Conservation (phyloP, 2,797 vertebrate species). For the Remorina albescens region DNA sequence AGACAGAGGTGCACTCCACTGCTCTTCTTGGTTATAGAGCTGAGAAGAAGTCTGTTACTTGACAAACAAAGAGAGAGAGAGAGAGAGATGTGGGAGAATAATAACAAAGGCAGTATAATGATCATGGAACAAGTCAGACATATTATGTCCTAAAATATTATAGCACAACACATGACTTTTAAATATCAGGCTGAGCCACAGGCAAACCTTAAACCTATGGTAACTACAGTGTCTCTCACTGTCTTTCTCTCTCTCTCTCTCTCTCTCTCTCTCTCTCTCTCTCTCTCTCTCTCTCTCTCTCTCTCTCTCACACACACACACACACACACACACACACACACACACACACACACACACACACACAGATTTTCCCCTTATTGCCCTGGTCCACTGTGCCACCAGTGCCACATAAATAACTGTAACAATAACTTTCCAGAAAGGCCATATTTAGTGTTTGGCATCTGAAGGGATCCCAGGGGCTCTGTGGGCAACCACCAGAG, state of each 20-base stretch:
- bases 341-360: conserved; percentile 16
- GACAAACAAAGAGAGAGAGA: background rate
- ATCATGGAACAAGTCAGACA: conserved; percentile 37
- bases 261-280: too few species aligned
- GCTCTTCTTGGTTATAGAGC: background rate
- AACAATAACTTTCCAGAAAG: conserved; percentile 78
- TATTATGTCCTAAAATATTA: conserved; percentile 55
- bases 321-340: conserved; percentile 28
- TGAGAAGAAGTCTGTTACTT: background rate
- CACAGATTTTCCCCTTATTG: conserved; percentile 23
- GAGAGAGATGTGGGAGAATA: too few species aligned
- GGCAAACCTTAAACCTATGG: conserved; percentile 54
- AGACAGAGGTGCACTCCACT: background rate
- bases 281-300: too few species aligned
- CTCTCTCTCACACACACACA: background rate
- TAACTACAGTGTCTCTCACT: conserved; percentile 33
- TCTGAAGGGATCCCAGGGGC: conserved; percentile 60
- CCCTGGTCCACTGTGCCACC: conserved; percentile 50
- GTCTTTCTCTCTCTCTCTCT: background rate
- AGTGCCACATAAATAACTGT: conserved; percentile 73
- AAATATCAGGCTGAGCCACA: conserved; percentile 64
- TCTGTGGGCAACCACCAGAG: conserved; percentile 58
- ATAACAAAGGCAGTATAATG: conserved; percentile 5
- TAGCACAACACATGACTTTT: conserved; percentile 43
- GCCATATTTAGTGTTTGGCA: conserved; percentile 72